Conservation (phyloP, 2,888 invertebrate genomes). For the Lithophane socia region DNA sequence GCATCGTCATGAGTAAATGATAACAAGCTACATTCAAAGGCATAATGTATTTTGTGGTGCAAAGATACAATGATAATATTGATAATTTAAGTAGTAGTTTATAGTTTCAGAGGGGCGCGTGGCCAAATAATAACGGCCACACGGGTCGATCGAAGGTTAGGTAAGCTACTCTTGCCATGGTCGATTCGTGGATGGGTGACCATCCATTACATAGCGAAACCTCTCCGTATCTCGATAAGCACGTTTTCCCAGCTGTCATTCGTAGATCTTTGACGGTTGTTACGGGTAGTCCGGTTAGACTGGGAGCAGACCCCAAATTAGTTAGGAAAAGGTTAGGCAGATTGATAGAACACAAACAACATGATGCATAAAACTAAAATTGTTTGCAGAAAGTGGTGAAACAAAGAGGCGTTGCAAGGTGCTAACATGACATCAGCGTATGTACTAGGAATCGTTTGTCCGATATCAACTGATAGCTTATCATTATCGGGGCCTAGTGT, state of each 20-base stretch:
- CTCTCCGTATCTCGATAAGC: too few species aligned
- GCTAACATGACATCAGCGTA: slow-evolving; percentile 76
- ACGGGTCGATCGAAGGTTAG: too few species aligned
- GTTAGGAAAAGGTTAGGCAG: too few species aligned
- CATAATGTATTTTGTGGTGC: not conserved
- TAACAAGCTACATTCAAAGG: not conserved
- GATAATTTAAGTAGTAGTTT: not conserved
- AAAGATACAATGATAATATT: not conserved
- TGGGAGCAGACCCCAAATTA: too few species aligned
- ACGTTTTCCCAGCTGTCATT: too few species aligned
- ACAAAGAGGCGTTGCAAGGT: slow-evolving; percentile 73
- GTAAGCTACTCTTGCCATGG: too few species aligned
- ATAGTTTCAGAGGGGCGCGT: too few species aligned
- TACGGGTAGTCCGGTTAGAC: too few species aligned
- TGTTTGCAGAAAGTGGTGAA: slow-evolving; percentile 59
- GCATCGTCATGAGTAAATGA: not conserved
- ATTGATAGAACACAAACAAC: not conserved
- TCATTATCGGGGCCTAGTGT: slow-evolving; percentile 71
- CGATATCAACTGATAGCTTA: slow-evolving; percentile 78
- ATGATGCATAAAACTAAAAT: slow-evolving; percentile 20
- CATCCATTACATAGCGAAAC: too few species aligned
- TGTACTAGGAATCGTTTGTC: slow-evolving; percentile 75
- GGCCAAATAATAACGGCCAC: too few species aligned
- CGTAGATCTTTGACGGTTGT: too few species aligned
- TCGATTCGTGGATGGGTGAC: too few species aligned